phyloP scores from a whole-genome alignment of 2,113 vertebrate species.

The Sinosuthora webbiana region DNA sequence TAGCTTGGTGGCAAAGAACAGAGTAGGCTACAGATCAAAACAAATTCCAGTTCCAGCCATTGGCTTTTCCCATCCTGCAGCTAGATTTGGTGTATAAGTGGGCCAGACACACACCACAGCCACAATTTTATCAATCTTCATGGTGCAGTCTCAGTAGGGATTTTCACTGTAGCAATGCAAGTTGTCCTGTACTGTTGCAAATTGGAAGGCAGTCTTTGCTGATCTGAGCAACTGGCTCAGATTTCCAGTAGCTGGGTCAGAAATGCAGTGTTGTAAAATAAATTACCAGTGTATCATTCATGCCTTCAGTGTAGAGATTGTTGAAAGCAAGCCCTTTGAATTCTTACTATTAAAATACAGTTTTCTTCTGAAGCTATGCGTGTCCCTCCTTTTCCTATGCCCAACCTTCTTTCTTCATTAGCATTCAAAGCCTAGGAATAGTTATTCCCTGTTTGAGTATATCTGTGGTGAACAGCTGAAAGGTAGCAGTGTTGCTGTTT shows the following conservation, averaged over 20 bases:
- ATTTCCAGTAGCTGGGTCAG: neutral
- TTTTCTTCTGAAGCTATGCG: neutral
- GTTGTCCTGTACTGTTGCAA: neutral
- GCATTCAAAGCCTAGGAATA: neutral
- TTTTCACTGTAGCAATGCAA: neutral
- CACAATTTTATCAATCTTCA: neutral
- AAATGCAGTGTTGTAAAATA: neutral
- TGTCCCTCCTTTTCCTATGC: neutral
- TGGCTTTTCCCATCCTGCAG: neutral
- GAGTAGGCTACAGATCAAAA: neutral
- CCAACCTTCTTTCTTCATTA: constrained; percentile 17
- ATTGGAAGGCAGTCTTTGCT: constrained; percentile 17
- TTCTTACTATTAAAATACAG: neutral
- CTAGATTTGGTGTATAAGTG: neutral
- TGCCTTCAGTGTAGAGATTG: neutral
- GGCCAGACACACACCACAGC: neutral
- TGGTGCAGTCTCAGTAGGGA: neutral
- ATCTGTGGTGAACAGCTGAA: neutral
- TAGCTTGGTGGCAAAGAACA: neutral
- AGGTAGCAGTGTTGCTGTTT: neutral
- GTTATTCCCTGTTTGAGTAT: neutral
- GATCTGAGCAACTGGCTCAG: neutral
- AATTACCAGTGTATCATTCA: neutral
- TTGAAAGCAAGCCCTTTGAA: neutral
- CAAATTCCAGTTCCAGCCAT: neutral